Conservation (phyloP, 2,797 vertebrate genomes). For the Bovichtus variegatus region DNA sequence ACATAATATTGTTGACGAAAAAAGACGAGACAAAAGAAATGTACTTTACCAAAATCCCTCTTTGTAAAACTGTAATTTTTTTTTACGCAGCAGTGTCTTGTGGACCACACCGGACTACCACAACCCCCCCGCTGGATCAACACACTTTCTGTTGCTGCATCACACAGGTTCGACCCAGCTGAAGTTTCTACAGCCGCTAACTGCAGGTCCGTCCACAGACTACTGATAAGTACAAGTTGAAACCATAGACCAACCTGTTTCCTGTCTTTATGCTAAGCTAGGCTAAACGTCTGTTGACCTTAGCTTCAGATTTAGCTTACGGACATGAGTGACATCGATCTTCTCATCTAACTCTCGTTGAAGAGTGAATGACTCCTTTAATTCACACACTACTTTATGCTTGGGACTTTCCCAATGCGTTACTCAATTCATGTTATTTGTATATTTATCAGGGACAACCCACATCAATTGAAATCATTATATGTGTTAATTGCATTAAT, state of each 20-base stretch:
- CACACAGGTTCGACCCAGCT: no score
- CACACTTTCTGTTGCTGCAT: no score
- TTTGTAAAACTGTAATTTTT: no score
- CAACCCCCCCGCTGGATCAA: no score
- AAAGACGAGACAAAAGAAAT: no score
- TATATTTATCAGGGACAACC: background rate
- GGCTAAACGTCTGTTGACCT: background rate
- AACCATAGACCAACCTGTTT: background rate
- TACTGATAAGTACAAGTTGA: background rate
- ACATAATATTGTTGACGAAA: no score
- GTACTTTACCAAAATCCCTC: no score
- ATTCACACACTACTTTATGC: background rate
- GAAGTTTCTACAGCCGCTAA: no score
- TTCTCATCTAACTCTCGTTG: no score
- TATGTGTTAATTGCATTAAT: background rate
- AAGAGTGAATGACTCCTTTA: background rate
- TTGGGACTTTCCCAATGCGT: background rate
- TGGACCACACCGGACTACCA: no score
- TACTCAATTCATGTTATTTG: background rate
- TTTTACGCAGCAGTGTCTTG: no score
- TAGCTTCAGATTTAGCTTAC: background rate
- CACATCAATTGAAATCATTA: background rate
- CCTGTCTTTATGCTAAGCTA: background rate
- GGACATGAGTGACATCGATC: background rate
- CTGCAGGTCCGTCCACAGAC: no score